A percentile compares a stretch with the other conserved stretches of the same genome.
Evolutionary conservation across 1,140 invertebrate species (phyloP).

Genomic region (Aradophagus sp.): DNA sequence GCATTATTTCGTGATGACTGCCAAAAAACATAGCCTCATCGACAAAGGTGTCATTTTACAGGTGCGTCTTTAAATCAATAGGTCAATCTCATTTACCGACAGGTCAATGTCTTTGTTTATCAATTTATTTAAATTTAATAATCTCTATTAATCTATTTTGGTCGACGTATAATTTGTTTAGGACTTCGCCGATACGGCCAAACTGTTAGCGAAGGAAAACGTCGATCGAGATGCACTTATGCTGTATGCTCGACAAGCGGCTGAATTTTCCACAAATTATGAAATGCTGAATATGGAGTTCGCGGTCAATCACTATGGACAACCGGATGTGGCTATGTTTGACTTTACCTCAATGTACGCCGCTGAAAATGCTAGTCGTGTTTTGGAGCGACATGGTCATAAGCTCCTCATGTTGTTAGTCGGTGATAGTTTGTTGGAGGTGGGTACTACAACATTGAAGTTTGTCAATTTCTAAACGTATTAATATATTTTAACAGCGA

Average conservation of each 20-base stretch:
- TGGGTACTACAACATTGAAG: slow-evolving; percentile 61
- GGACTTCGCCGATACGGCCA: slow-evolving; percentile 93
- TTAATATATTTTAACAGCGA: no score
- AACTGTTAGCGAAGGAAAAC: slow-evolving; percentile 90
- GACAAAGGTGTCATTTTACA: slow-evolving; percentile 92
- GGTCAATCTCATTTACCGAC: no score
- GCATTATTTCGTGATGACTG: slow-evolving; percentile 99
- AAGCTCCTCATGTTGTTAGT: slow-evolving; percentile 91
- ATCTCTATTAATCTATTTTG: no score
- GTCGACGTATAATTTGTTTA: slow-evolving; percentile 68
- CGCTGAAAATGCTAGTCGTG: slow-evolving; percentile 93
- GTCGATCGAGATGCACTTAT: slow-evolving; percentile 91
- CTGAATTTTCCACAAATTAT: slow-evolving; percentile 95
- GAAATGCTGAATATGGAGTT: slow-evolving; percentile 93
- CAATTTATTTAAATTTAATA: no score
- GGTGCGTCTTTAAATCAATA: slow-evolving; percentile 76
- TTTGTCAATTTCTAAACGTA: no score
- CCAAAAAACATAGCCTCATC: slow-evolving; percentile 95
- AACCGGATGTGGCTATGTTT: slow-evolving; percentile 99
- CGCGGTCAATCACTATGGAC: slow-evolving; percentile 97
- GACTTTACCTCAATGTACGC: slow-evolving; percentile 99
- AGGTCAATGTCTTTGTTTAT: no score
- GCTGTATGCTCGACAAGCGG: slow-evolving; percentile 96
- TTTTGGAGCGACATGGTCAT: slow-evolving; percentile 86
- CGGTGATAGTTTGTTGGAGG: slow-evolving; percentile 96